A percentile compares a stretch with the other conserved stretches of the same genome.
These are phyloP conservation scores for Verasper variegatus DNA, from an alignment of 2,113 vertebrate genomes.

Conservation along the genomic window DNA sequence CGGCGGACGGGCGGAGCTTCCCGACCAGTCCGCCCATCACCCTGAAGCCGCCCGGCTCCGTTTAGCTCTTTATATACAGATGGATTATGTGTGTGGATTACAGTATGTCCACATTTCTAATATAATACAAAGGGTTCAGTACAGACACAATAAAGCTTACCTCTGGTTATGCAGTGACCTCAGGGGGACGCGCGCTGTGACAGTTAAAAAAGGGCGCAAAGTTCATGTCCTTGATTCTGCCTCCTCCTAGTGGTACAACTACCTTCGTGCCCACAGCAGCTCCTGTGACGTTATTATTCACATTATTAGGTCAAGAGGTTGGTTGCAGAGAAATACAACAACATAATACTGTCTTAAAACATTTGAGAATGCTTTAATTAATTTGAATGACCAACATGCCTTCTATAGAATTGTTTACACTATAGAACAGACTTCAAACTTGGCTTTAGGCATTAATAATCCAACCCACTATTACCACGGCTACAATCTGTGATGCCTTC, in stretches of 20 bases:
- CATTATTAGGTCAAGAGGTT: too few relatives aligned
- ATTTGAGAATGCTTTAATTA: too few relatives aligned
- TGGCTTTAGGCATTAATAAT: too few relatives aligned
- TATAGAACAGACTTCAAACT: too few relatives aligned
- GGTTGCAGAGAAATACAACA: too few relatives aligned
- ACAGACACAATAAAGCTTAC: not conserved
- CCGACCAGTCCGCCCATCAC: slow-evolving; percentile 25
- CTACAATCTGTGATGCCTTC: too few relatives aligned
- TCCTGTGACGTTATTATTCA: not conserved
- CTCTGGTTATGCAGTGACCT: not conserved
- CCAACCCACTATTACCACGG: too few relatives aligned
- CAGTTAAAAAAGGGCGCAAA: slow-evolving; percentile 30
- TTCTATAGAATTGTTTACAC: too few relatives aligned
- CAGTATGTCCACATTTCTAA: not conserved
- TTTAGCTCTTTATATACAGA: not conserved
- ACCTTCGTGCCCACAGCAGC: not conserved
- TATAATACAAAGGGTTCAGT: not conserved
- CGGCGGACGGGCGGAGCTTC: slow-evolving; percentile 66
- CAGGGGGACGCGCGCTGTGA: not conserved
- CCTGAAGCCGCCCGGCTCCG: not conserved
- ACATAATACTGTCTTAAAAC: too few relatives aligned
- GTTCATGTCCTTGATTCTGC: slow-evolving; percentile 28
- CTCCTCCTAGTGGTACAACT: slow-evolving; percentile 64
- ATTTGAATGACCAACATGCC: too few relatives aligned
- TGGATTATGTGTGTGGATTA: not conserved